These are phyloP conservation scores for Girardia tigrina DNA, from an alignment of 2,888 invertebrate species.

Conservation along the genomic window DNA sequence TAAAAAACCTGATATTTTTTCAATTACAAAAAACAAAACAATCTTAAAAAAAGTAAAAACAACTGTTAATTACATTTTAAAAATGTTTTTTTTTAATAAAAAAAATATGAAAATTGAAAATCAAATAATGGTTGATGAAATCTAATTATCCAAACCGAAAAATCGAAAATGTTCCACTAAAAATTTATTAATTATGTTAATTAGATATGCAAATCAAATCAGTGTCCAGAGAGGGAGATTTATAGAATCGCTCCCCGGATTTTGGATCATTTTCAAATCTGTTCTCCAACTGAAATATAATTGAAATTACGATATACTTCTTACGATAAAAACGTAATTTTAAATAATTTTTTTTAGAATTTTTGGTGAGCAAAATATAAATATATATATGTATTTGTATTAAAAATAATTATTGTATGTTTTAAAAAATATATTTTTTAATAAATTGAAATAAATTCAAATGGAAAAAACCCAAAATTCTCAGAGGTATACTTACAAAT, in stretches of 20 bases:
- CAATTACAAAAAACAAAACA: too few relatives aligned
- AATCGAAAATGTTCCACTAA: neutral
- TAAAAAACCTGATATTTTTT: too few relatives aligned
- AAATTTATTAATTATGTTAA: neutral
- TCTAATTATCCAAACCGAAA: neutral
- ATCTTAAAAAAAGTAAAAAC: too few relatives aligned
- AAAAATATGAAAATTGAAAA: neutral
- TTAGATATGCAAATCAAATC: neutral
- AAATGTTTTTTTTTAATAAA: too few relatives aligned
- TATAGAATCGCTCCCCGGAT: neutral
- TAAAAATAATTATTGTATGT: neutral
- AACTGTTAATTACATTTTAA: too few relatives aligned
- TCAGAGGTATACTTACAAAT: too few relatives aligned
- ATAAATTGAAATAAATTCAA: too few relatives aligned
- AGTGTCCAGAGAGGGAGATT: neutral
- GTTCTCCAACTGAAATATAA: neutral
- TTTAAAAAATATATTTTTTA: neutral
- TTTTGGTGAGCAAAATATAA: neutral
- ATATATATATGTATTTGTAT: neutral
- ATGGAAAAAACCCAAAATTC: too few relatives aligned
- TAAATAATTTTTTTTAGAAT: neutral
- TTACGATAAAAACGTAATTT: neutral
- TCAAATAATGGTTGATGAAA: neutral
- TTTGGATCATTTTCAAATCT: neutral
- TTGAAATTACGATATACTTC: neutral